phyloP scores from a whole-genome alignment of 2,113 vertebrate species.

The Oryzias woworae region DNA sequence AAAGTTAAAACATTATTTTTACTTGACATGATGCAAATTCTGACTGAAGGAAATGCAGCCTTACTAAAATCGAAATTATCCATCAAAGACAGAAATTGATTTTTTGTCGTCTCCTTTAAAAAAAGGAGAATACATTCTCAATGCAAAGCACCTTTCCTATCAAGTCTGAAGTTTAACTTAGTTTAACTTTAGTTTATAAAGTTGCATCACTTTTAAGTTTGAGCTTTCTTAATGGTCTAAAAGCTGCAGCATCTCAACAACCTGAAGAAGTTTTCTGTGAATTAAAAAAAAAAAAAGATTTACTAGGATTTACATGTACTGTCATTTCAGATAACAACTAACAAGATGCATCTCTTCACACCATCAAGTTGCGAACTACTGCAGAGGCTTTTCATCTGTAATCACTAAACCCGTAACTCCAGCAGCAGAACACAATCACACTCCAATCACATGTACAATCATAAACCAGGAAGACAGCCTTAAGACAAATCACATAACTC shows the following conservation, averaged over 20 bases:
- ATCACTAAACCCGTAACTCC: conserved; percentile 15
- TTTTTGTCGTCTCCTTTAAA: no score
- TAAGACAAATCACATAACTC: background rate
- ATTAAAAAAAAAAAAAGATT: background rate
- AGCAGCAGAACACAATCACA: conserved; percentile 2
- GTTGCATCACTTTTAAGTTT: no score
- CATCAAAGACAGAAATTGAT: no score
- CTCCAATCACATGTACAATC: no score
- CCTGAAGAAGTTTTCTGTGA: background rate
- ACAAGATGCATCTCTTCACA: conserved; percentile 3
- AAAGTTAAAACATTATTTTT: no score
- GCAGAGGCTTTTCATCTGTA: conserved; percentile 3
- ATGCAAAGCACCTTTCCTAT: no score
- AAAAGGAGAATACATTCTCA: no score
- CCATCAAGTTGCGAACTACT: conserved; percentile 1
- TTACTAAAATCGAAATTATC: background rate
- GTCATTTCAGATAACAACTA: conserved; percentile 7
- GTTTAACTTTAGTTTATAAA: no score
- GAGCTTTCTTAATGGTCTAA: no score
- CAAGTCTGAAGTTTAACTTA: no score
- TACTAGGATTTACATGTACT: background rate
- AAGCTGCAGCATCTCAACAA: no score
- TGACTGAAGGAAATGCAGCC: background rate
- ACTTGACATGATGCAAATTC: background rate
- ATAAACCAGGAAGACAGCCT: conserved; percentile 10